Evolutionary conservation across 2,113 vertebrate species (phyloP).

Genomic region (Microtus oregoni): DNA sequence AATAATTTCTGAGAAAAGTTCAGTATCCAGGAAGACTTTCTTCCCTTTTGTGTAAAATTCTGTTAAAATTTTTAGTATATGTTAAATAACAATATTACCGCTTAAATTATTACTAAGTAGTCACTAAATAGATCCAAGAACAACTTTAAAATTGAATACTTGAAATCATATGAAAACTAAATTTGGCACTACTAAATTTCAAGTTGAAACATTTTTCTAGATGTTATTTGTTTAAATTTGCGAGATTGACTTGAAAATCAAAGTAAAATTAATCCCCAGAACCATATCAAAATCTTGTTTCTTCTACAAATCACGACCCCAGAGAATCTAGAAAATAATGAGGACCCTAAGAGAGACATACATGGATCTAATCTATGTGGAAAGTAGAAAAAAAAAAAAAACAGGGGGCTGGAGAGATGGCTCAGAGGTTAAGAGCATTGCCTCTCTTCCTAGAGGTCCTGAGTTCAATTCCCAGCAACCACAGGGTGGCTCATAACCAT

Average conservation of each 20-base stretch:
- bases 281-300: slow-evolving; percentile 4
- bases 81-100: not conserved
- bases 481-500: too few relatives aligned
- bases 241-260: not conserved
- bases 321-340: too few relatives aligned
- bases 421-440: too few relatives aligned
- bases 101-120: not conserved
- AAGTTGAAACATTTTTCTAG: not conserved
- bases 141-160: not conserved
- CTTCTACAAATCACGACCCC: too few relatives aligned
- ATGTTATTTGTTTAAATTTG: not conserved
- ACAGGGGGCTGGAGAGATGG: too few relatives aligned
- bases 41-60: not conserved
- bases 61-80: slow-evolving; percentile 47
- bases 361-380: too few relatives aligned
- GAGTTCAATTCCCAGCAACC: too few relatives aligned
- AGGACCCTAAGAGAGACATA: too few relatives aligned
- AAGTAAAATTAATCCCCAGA: not conserved
- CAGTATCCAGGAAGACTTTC: not conserved
- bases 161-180: not conserved
- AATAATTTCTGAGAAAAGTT: slow-evolving; percentile 1
- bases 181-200: not conserved
- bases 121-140: not conserved
- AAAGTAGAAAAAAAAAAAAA: too few relatives aligned
- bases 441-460: too few relatives aligned